A percentile compares a stretch with the other conserved stretches of the same genome.
These are phyloP conservation scores for Ophion costatus DNA, from an alignment of 2,888 invertebrate genomes.

Conservation along the genomic window DNA sequence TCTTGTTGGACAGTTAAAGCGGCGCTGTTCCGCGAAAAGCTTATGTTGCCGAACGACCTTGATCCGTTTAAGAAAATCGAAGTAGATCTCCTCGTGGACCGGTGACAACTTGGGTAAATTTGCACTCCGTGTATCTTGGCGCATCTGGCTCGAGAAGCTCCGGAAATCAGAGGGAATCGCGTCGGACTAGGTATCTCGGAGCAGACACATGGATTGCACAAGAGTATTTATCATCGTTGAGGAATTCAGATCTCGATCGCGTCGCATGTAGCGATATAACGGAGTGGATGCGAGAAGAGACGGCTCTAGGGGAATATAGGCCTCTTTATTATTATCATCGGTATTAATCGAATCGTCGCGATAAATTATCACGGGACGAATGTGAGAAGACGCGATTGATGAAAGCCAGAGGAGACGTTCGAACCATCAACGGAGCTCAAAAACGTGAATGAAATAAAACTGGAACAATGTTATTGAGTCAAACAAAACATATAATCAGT, in stretches of 20 bases:
- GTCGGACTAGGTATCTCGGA: constrained; percentile 35
- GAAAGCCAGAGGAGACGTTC: too few species aligned
- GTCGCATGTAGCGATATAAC: constrained; percentile 41
- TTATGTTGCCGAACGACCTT: constrained; percentile 55
- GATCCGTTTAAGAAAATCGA: constrained; percentile 53
- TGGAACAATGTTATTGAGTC: too few species aligned
- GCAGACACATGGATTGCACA: constrained; percentile 52
- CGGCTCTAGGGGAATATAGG: constrained; percentile 18
- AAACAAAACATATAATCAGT: too few species aligned
- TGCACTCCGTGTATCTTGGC: constrained; percentile 23
- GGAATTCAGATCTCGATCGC: constrained; percentile 73
- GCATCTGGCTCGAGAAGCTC: constrained; percentile 61
- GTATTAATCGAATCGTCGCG: constrained; percentile 30
- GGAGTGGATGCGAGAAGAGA: constrained; percentile 33
- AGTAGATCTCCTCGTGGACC: constrained; percentile 21
- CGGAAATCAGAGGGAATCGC: constrained; percentile 61
- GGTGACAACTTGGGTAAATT: constrained; percentile 40
- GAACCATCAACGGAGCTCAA: too few species aligned
- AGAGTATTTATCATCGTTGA: constrained; percentile 69
- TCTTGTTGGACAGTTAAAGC: constrained; percentile 6
- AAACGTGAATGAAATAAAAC: too few species aligned
- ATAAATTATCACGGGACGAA: constrained; percentile 17
- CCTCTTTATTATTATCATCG: constrained; percentile 37
- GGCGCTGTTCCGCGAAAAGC: constrained; percentile 34
- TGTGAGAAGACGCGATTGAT: neutral